Evolutionary conservation across 2,888 invertebrate genomes (phyloP).

Genomic region (Germaria angustata): DNA sequence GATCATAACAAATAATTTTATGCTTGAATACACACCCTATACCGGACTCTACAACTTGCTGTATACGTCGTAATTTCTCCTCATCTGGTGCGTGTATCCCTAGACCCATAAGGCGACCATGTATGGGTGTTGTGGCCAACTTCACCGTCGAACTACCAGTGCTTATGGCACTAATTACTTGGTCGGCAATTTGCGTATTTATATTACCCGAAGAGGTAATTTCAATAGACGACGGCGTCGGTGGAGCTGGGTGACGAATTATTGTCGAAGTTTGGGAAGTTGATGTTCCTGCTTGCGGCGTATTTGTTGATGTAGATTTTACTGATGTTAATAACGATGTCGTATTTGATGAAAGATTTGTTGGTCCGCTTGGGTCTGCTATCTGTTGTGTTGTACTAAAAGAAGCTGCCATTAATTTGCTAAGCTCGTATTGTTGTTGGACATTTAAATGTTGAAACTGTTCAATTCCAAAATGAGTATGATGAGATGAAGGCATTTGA

Average conservation of each 20-base stretch:
- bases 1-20: neutral
- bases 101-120: slow-evolving; percentile 68
- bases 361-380: slow-evolving; percentile 47
- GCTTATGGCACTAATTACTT: slow-evolving; percentile 75
- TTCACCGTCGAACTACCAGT: slow-evolving; percentile 51
- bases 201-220: slow-evolving; percentile 71
- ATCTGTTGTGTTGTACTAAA: slow-evolving; percentile 47
- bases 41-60: slow-evolving; percentile 78
- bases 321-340: slow-evolving; percentile 8
- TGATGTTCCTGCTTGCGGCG: neutral
- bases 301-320: slow-evolving; percentile 16
- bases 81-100: slow-evolving; percentile 73
- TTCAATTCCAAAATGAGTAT: slow-evolving; percentile 69
- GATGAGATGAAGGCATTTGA: slow-evolving; percentile 42
- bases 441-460: slow-evolving; percentile 70
- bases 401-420: slow-evolving; percentile 72
- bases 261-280: slow-evolving; percentile 23
- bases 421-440: slow-evolving; percentile 74
- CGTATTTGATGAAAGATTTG: slow-evolving; percentile 55
- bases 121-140: slow-evolving; percentile 61
- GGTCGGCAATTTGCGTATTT: slow-evolving; percentile 75
- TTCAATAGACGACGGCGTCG: slow-evolving; percentile 34
- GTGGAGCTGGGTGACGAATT: slow-evolving; percentile 36
- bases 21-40: slow-evolving; percentile 74
- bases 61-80: slow-evolving; percentile 76